A percentile compares a stretch with the other conserved stretches of the same genome.
These are phyloP conservation scores for Pseudocheirus occidentalis DNA, from an alignment of 2,797 vertebrate genomes.

Conservation along the genomic window DNA sequence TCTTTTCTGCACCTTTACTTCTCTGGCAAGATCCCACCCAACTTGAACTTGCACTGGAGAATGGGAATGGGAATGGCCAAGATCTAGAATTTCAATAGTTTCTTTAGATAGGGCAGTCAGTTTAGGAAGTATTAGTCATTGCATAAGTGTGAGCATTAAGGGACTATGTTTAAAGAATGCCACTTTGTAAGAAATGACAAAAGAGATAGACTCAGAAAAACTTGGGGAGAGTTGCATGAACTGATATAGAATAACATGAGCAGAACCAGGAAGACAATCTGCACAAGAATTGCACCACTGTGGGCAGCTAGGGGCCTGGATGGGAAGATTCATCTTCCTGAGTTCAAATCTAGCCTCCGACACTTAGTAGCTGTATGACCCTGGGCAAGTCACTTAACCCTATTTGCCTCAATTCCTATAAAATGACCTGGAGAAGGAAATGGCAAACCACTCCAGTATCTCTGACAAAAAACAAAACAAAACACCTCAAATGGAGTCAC, in stretches of 20 bases:
- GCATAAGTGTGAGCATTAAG: background rate
- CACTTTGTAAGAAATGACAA: background rate
- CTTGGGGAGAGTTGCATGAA: background rate
- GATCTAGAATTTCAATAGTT: background rate
- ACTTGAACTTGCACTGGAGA: background rate
- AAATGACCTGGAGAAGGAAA: background rate
- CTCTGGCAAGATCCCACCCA: background rate
- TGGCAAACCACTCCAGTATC: background rate
- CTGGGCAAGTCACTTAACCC: background rate
- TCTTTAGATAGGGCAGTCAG: background rate
- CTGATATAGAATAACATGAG: background rate
- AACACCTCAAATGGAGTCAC: background rate
- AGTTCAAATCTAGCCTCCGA: background rate
- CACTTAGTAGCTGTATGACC: background rate
- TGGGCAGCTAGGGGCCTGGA: background rate
- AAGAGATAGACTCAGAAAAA: background rate
- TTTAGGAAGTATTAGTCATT: background rate
- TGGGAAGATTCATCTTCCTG: background rate
- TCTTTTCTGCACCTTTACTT: background rate
- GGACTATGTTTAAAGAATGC: background rate
- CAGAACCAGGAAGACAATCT: background rate
- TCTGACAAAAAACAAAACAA: too few species aligned
- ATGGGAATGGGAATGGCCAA: background rate
- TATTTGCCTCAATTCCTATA: background rate
- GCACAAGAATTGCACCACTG: background rate